These are phyloP conservation scores for Shargacucullia verbasci DNA, from an alignment of 2,888 invertebrate species.

Conservation along the genomic window DNA sequence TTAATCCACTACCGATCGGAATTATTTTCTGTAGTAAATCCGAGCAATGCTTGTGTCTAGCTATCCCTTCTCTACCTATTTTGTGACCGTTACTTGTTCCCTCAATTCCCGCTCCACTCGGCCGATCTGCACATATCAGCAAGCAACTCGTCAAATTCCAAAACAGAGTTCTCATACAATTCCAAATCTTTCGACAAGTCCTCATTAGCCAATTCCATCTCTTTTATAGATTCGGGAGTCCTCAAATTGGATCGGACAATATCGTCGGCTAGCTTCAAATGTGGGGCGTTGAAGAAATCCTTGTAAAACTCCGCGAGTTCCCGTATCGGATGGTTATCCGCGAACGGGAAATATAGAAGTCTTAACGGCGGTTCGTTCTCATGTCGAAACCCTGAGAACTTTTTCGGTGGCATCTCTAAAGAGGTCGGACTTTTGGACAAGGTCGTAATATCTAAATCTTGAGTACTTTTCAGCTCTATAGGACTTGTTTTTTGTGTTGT, in stretches of 20 bases:
- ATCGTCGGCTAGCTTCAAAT: constrained; percentile 77
- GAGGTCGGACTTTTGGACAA: constrained; percentile 80
- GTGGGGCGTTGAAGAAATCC: constrained; percentile 93
- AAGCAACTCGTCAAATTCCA: constrained; percentile 93
- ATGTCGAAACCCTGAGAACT: constrained; percentile 79
- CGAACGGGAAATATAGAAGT: constrained; percentile 93
- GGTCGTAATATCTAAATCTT: constrained; percentile 70
- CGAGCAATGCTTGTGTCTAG: too few relatives aligned
- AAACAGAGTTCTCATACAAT: constrained; percentile 92
- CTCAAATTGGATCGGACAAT: constrained; percentile 54
- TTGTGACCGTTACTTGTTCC: constrained; percentile 46
- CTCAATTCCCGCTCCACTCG: constrained; percentile 88
- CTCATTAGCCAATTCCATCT: constrained; percentile 76
- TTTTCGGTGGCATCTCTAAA: constrained; percentile 81
- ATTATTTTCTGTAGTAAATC: too few relatives aligned
- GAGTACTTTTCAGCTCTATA: constrained; percentile 75
- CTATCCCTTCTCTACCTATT: constrained; percentile 1
- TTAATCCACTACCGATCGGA: too few relatives aligned
- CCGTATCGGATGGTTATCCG: constrained; percentile 91
- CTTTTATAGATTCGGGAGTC: constrained; percentile 65
- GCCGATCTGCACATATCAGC: constrained; percentile 91
- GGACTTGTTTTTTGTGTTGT: constrained; percentile 56
- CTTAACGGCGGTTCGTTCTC: constrained; percentile 91
- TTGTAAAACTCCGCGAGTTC: constrained; percentile 94
- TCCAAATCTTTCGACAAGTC: constrained; percentile 92